Base-by-base conservation (phyloP, 1,140 invertebrate genomes). In the Listronotus oregonensis region DNA sequence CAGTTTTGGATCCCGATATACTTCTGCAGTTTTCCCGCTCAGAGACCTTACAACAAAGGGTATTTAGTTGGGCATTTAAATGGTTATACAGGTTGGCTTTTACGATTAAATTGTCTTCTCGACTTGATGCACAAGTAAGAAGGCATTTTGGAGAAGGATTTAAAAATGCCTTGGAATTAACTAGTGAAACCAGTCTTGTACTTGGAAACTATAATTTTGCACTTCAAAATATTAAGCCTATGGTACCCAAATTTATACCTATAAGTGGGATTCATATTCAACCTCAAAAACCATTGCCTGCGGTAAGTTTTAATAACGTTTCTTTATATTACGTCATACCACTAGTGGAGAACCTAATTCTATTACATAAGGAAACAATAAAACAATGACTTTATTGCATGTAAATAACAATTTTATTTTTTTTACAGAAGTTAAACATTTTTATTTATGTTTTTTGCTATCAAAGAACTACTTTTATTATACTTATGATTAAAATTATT, bases 211-310 rank as follows among this genome's bases (percentile, higher is more conserved):
- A 70, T n/a, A 79, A 84, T 74, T 78, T 78, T 4, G 73, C 78
- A 27, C 73, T 82, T 55, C 71, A 78, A 47, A 76, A 77, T 37
- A 76, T 79, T 44, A 75, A 78, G 44, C 79, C 83, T 11, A 71
- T 75, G 7, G 77, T 80, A 9, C 81, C 82, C 9, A 78, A 71
- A 56, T 76, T 82, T 6, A 67, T 85, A 14, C 77, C 81, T 54
- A 69, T 85, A 40, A 80, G 80, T 42, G 81, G 81, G 5, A 70
- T 85, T 37, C 83, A 85, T 73, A 73, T 81, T 37, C 74, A 80
- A 60, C 64, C 72, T 12, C 67, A 70, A 6, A 67, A 77, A 42
- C 59, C 71, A 10, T 57, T 84, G 62, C 79, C 83, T 8, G 14
- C 69, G 52, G 77, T 64, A 77, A 81, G 64, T 52, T 47, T n/a